These are phyloP conservation scores for Prunella strophiata DNA, from an alignment of 2,797 vertebrate genomes.

Conservation along the genomic window DNA sequence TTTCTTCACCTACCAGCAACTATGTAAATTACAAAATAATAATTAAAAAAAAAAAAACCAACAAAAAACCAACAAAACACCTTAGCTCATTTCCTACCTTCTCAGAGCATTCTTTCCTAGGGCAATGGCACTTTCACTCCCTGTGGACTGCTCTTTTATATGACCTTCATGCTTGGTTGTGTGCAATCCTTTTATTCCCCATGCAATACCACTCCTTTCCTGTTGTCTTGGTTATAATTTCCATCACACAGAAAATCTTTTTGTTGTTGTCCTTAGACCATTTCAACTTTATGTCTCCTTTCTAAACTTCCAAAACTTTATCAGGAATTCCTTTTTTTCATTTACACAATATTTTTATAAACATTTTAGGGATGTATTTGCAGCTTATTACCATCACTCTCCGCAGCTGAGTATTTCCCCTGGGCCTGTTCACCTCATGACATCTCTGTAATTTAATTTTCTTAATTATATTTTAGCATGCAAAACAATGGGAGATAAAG, in stretches of 20 bases:
- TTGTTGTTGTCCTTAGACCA: not conserved
- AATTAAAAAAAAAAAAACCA: not conserved
- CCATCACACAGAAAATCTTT: not conserved
- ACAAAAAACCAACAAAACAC: not conserved
- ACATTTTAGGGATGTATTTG: not conserved
- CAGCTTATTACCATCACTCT: not conserved
- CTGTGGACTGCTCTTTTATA: not conserved
- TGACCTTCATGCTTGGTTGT: slow-evolving; percentile 1
- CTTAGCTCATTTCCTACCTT: not conserved
- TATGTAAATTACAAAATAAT: not conserved
- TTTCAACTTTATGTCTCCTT: not conserved
- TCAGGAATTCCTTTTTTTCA: not conserved
- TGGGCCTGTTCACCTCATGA: not conserved
- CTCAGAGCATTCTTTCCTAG: not conserved
- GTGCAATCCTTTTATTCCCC: not conserved
- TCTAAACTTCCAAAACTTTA: not conserved
- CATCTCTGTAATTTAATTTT: not conserved
- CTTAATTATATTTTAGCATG: slow-evolving; percentile 25
- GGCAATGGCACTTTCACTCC: not conserved
- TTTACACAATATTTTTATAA: not conserved
- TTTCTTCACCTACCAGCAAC: not conserved
- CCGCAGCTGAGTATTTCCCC: not conserved
- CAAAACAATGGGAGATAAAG: slow-evolving; percentile 8
- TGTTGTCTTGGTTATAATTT: not conserved
- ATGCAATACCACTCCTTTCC: not conserved